Conservation (phyloP, 2,888 invertebrate genomes). For the Acheta domesticus region DNA sequence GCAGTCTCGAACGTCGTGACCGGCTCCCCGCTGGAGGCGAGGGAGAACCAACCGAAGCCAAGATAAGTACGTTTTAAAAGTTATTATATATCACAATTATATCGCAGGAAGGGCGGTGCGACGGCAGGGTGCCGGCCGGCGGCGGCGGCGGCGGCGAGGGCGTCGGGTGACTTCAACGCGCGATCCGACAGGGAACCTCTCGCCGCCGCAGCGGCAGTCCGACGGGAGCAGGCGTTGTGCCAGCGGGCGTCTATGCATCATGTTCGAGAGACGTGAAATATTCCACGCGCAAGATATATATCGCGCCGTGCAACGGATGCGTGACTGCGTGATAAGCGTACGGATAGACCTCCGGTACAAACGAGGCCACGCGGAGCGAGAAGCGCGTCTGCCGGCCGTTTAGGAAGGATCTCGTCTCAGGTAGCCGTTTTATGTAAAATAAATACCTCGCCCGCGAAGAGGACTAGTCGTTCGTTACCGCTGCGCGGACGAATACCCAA, state of each 20-base stretch:
- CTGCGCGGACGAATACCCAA: background rate
- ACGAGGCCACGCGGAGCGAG: background rate
- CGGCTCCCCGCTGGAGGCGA: background rate
- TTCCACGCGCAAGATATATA: background rate
- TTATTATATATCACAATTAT: background rate
- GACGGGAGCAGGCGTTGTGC: background rate
- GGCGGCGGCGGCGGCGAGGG: too few species aligned
- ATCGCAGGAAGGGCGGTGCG: too few species aligned
- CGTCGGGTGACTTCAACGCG: background rate
- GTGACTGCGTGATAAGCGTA: background rate
- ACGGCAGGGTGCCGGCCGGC: too few species aligned
- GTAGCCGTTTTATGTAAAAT: constrained; percentile 5
- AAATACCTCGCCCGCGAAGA: background rate
- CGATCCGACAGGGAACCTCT: background rate
- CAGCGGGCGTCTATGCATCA: background rate
- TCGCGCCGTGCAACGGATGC: background rate
- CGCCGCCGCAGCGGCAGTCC: too few species aligned
- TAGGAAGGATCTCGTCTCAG: background rate
- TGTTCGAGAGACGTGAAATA: background rate
- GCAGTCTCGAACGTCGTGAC: constrained; percentile 24
- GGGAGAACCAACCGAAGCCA: background rate
- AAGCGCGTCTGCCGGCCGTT: background rate
- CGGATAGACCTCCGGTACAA: background rate
- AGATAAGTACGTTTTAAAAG: constrained; percentile 6
- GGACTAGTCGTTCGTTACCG: background rate